phyloP scores from a whole-genome alignment of 2,113 vertebrate genomes.

The Erinaceus europaeus region DNA sequence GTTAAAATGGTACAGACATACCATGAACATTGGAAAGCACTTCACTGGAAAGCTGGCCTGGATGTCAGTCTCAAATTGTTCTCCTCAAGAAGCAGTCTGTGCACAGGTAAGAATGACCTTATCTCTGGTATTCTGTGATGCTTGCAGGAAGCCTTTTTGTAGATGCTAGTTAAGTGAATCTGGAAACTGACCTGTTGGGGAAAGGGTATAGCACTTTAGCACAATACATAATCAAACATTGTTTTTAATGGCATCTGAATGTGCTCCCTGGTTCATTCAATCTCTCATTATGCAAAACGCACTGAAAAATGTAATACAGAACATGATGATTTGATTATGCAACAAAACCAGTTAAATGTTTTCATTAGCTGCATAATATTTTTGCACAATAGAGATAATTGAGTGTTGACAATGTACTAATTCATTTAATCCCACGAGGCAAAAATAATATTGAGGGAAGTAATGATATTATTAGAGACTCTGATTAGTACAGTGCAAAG shows the following conservation, averaged over 20 bases:
- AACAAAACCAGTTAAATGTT: conserved; percentile 59
- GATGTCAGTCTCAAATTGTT: not conserved
- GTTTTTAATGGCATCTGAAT: conserved; percentile 23
- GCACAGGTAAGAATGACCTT: conserved; percentile 14
- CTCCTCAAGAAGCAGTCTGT: conserved; percentile 7
- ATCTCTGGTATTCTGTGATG: conserved; percentile 15
- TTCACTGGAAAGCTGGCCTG: not conserved
- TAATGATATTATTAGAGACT: conserved; percentile 23
- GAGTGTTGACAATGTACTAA: conserved; percentile 64
- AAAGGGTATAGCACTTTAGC: conserved; percentile 22
- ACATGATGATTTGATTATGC: conserved; percentile 65
- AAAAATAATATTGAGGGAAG: conserved; percentile 52
- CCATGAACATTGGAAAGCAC: conserved; percentile 27
- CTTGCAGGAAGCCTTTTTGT: not conserved
- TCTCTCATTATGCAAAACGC: conserved; percentile 59
- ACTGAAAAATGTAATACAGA: conserved; percentile 49
- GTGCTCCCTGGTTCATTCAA: conserved; percentile 34
- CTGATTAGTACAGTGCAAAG: conserved; percentile 30
- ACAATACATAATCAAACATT: conserved; percentile 51
- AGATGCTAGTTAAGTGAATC: conserved; percentile 39
- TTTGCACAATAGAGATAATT: conserved; percentile 67
- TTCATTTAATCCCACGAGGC: conserved; percentile 62
- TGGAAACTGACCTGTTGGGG: conserved; percentile 14
- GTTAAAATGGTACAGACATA: conserved; percentile 17
- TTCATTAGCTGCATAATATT: conserved; percentile 62